A percentile compares a stretch with the other conserved stretches of the same genome.
These are phyloP conservation scores for Empis stercorea DNA, from an alignment of 2,888 invertebrate species.

Conservation along the genomic window DNA sequence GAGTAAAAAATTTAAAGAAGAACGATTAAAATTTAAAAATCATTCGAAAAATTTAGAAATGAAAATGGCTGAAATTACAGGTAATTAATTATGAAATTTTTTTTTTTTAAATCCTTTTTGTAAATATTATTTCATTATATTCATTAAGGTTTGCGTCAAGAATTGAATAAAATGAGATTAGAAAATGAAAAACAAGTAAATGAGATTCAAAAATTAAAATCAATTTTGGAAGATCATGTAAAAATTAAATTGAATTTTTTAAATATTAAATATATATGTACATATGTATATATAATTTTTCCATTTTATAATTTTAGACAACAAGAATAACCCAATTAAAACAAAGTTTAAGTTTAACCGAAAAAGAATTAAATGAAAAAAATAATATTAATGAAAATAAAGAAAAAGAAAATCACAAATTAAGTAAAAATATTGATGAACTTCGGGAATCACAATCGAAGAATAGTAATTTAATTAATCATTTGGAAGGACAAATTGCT, in stretches of 20 bases:
- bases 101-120: not conserved
- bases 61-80: conserved; percentile 26
- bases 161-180: conserved; percentile 22
- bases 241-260: conserved; percentile 6
- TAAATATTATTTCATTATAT: conserved; percentile 1
- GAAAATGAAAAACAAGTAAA: conserved; percentile 21
- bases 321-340: conserved; percentile 19
- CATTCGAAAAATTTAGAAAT: conserved; percentile 26
- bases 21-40: conserved; percentile 24
- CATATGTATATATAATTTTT: not conserved
- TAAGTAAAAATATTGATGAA: conserved; percentile 28
- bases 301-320: not conserved
- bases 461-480: conserved; percentile 29
- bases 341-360: conserved; percentile 28
- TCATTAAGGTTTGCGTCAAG: conserved; percentile 21
- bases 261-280: too few species aligned
- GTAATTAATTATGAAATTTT: conserved; percentile 12
- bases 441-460: conserved; percentile 30
- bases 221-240: conserved; percentile 26
- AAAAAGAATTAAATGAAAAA: conserved; percentile 29
- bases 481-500: conserved; percentile 29
- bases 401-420: conserved; percentile 26
- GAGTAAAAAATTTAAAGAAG: conserved; percentile 27
- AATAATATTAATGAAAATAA: conserved; percentile 26
- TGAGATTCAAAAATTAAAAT: conserved; percentile 23